These are phyloP conservation scores for Hypotaenidia okinawae DNA, from an alignment of 2,797 vertebrate genomes.

Conservation along the genomic window DNA sequence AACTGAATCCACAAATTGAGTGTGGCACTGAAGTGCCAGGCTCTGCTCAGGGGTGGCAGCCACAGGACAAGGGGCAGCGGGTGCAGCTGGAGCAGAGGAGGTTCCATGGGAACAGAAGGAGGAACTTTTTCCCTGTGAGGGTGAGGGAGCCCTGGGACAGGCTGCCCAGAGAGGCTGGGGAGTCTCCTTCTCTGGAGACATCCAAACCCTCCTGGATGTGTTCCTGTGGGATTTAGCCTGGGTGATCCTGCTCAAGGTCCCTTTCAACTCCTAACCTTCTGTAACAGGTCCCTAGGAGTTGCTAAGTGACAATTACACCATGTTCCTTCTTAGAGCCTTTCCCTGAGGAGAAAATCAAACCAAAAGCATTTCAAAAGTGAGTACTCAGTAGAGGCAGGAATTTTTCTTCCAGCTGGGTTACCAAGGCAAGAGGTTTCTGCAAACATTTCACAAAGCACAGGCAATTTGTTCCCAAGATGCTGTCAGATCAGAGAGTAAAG, in stretches of 20 bases:
- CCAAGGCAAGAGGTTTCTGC: neutral
- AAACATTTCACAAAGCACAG: neutral
- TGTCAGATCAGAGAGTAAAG: conserved; percentile 26
- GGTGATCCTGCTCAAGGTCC: no score
- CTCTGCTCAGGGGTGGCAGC: no score
- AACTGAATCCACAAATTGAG: neutral
- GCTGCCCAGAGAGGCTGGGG: no score
- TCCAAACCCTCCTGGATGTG: no score
- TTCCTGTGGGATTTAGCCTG: no score
- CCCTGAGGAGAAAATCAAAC: neutral
- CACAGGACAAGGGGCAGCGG: no score
- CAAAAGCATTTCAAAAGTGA: neutral
- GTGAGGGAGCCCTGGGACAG: no score
- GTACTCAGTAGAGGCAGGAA: neutral
- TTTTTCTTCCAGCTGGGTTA: neutral
- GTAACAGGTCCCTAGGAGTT: neutral
- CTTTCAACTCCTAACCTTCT: no score
- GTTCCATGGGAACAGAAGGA: no score
- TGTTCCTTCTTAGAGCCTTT: neutral
- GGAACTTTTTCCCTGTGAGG: no score
- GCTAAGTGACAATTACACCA: neutral
- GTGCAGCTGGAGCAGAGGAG: no score
- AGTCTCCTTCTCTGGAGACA: no score
- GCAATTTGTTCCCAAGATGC: neutral
- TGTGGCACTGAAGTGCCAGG: neutral